These are phyloP conservation scores for Cynodonichthys magdalenae DNA, from an alignment of 2,797 vertebrate species.

Conservation along the genomic window DNA sequence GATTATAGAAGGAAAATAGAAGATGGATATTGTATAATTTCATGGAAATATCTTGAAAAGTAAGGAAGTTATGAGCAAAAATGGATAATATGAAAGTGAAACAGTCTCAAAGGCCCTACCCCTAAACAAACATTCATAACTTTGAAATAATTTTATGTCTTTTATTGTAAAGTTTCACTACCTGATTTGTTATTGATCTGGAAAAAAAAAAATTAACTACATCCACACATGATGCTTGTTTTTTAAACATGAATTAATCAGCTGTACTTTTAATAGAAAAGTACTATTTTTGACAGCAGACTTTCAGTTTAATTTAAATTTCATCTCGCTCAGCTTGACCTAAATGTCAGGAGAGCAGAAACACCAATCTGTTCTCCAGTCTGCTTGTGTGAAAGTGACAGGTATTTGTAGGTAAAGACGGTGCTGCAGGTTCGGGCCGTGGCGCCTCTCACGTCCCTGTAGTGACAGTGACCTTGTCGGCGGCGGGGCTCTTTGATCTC, in stretches of 20 bases:
- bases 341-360: conserved; percentile 12
- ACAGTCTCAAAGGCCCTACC: no score
- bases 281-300: conserved; percentile 9
- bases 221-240: conserved; percentile 8
- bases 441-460: conserved; percentile 54
- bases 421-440: conserved; percentile 18
- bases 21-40: no score
- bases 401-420: conserved; percentile 25
- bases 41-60: no score
- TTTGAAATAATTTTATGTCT: no score
- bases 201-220: no score
- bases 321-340: conserved; percentile 7
- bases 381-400: conserved; percentile 27
- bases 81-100: no score
- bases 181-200: no score
- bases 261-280: background rate
- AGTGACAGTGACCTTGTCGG: conserved; percentile 71
- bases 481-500: conserved; percentile 72
- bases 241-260: background rate
- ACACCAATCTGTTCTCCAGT: conserved; percentile 10
- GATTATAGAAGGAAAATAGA: no score
- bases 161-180: no score
- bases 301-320: conserved; percentile 19
- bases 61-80: no score
- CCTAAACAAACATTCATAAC: no score